Percentiles rank a stretch among this genome's conserved stretches.
Evolutionary conservation across 2,888 invertebrate genomes (phyloP).

Genomic region (Selenia dentaria): DNA sequence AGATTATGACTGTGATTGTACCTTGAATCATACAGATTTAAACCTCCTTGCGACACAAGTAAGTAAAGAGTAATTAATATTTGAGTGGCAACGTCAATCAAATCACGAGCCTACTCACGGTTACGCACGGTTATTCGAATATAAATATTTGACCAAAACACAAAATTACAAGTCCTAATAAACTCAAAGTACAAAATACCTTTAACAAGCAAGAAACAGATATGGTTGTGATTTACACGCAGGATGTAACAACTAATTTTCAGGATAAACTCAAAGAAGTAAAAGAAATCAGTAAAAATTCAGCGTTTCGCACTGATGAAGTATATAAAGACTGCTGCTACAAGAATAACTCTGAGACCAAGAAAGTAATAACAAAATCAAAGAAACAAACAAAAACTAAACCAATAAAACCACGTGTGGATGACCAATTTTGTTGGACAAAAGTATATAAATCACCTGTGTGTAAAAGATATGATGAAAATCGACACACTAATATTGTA

Average conservation of each 20-base stretch:
- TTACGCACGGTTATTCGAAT: no score
- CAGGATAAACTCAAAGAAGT: conserved; percentile 33
- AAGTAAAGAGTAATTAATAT: no score
- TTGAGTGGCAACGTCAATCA: neutral
- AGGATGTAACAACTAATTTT: conserved; percentile 5
- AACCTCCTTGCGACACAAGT: no score
- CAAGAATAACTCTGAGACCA: conserved; percentile 25
- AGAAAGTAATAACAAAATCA: conserved; percentile 11
- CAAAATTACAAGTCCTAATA: neutral
- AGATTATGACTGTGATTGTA: no score
- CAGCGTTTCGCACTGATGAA: conserved; percentile 44
- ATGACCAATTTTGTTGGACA: conserved; percentile 49
- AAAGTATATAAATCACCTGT: conserved; percentile 57
- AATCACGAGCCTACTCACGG: neutral
- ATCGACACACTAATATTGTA: conserved; percentile 26
- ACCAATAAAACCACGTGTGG: conserved; percentile 22
- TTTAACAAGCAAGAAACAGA: neutral
- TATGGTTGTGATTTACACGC: conserved; percentile 28
- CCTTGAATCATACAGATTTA: no score
- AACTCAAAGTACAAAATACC: neutral
- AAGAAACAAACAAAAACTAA: conserved; percentile 27
- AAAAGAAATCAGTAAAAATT: conserved; percentile 40
- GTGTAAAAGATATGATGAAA: conserved; percentile 29
- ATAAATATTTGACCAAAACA: neutral
- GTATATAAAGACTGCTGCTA: conserved; percentile 66